These are phyloP conservation scores for Acanthosepion pharaonis DNA, from an alignment of 2,888 invertebrate species.

Conservation along the genomic window DNA sequence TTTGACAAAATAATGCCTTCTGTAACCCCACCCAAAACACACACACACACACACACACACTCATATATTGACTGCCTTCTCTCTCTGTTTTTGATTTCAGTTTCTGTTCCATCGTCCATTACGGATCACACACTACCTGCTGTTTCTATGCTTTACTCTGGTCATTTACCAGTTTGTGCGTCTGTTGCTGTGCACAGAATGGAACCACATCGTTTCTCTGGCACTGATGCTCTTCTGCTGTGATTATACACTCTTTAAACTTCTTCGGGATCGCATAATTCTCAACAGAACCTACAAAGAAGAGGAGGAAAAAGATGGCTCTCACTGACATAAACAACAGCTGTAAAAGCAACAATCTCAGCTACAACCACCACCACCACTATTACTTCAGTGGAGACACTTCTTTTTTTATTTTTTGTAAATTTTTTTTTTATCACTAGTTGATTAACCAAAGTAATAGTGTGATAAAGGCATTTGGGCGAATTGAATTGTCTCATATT, in stretches of 20 bases:
- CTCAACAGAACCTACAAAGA: slow-evolving; percentile 76
- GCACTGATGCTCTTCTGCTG: slow-evolving; percentile 90
- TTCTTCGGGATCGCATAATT: slow-evolving; percentile 88
- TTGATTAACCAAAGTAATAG: too few relatives aligned
- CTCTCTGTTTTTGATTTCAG: slow-evolving; percentile 78
- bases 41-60: too few relatives aligned
- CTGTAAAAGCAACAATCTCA: not conserved
- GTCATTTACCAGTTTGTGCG: slow-evolving; percentile 86
- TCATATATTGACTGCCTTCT: too few relatives aligned
- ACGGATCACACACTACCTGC: slow-evolving; percentile 82
- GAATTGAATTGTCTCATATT: not conserved
- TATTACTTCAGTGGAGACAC: not conserved
- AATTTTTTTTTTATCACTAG: too few relatives aligned
- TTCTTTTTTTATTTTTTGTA: too few relatives aligned
- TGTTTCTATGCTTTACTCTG: slow-evolving; percentile 79
- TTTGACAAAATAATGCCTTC: too few relatives aligned
- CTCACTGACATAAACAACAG: slow-evolving; percentile 4
- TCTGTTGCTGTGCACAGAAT: slow-evolving; percentile 86
- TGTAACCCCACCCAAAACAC: too few relatives aligned
- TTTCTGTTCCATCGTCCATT: slow-evolving; percentile 90
- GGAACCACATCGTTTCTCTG: slow-evolving; percentile 92
- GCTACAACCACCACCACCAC: not conserved
- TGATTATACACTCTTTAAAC: slow-evolving; percentile 91
- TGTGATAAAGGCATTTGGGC: too few relatives aligned
- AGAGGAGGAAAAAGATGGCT: slow-evolving; percentile 51